phyloP scores from a whole-genome alignment of 2,888 invertebrate species.

The Papilio protenor region DNA sequence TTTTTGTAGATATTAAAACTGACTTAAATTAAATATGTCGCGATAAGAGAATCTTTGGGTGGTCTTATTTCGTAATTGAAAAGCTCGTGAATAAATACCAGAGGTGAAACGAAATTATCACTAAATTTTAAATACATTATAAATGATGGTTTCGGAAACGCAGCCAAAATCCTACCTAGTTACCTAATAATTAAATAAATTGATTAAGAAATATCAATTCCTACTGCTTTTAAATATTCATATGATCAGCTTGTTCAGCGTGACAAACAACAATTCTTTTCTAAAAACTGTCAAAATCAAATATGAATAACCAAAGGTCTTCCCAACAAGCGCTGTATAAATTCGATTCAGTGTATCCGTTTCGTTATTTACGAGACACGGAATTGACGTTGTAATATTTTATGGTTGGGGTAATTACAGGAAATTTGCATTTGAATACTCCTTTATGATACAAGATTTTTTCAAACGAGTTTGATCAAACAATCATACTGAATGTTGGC shows the following conservation, averaged over 20 bases:
- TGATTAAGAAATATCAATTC: neutral
- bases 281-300: neutral
- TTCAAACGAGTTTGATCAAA: neutral
- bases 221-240: neutral
- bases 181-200: neutral
- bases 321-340: constrained; percentile 61
- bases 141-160: no score
- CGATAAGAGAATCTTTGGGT: constrained; percentile 12
- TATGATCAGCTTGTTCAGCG: neutral
- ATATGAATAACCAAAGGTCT: constrained; percentile 56
- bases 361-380: constrained; percentile 65
- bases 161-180: no score
- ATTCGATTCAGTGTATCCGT: constrained; percentile 62
- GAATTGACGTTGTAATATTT: constrained; percentile 62
- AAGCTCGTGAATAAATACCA: constrained; percentile 42
- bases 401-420: constrained; percentile 68
- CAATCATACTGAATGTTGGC: neutral
- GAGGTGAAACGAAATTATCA: neutral
- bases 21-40: constrained; percentile 24
- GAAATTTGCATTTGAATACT: constrained; percentile 36
- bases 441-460: constrained; percentile 5
- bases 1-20: constrained; percentile 24
- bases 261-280: neutral
- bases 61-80: constrained; percentile 3
- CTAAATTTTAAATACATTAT: neutral